phyloP scores from a whole-genome alignment of 2,113 vertebrate genomes.

The Dromas ardeola region DNA sequence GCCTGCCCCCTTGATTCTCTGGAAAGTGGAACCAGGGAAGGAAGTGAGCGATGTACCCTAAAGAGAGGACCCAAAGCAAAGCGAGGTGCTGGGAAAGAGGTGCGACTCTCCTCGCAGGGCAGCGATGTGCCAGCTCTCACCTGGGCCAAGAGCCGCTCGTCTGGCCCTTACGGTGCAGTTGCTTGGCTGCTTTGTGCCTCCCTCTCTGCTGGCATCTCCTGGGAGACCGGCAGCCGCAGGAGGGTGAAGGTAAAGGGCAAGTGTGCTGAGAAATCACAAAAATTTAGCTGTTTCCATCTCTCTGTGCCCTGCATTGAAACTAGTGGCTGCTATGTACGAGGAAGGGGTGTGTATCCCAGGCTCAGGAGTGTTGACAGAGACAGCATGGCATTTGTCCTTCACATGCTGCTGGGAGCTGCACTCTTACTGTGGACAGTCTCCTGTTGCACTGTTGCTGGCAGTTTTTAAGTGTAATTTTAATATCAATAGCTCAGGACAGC shows the following conservation, averaged over 20 bases:
- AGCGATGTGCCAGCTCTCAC: background rate
- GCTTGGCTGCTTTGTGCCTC: background rate
- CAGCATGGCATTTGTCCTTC: background rate
- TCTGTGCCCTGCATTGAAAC: background rate
- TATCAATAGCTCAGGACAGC: background rate
- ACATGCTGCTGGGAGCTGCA: background rate
- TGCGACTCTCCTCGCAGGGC: background rate
- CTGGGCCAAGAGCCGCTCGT: background rate
- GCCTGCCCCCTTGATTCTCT: background rate
- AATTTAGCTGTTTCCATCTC: background rate
- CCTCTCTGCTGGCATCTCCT: background rate
- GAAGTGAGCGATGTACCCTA: background rate
- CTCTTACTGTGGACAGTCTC: background rate
- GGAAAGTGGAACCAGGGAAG: background rate
- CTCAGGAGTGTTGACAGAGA: background rate
- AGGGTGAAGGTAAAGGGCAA: background rate
- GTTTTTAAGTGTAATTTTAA: background rate
- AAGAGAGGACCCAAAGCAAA: background rate
- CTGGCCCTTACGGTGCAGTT: accelerated
- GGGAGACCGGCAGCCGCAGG: background rate
- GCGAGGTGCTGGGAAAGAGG: background rate
- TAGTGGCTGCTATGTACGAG: background rate
- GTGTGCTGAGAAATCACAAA: background rate
- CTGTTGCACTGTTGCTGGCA: background rate
- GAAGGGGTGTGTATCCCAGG: background rate